A percentile compares a stretch with the other conserved stretches of the same genome.
Evolutionary conservation across 2,113 vertebrate species (phyloP).

Genomic region (Phyllopteryx taeniolatus): DNA sequence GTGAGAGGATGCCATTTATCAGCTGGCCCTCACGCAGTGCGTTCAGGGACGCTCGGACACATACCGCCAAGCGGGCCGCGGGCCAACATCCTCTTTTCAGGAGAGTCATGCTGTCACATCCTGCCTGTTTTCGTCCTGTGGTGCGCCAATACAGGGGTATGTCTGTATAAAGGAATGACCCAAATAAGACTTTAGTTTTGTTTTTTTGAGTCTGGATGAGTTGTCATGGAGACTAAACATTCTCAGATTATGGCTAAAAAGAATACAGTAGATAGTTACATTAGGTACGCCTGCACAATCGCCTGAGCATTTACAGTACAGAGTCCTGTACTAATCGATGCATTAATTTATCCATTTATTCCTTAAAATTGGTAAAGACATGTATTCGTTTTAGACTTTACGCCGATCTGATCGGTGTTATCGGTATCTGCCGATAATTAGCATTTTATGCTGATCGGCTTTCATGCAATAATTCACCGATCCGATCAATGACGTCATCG

Average conservation of each 20-base stretch:
- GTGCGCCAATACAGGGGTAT: neutral
- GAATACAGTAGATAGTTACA: no score
- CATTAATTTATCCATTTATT: no score
- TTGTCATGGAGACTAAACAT: neutral
- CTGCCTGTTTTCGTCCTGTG: neutral
- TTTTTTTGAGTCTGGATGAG: neutral
- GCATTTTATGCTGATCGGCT: no score
- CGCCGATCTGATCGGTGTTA: no score
- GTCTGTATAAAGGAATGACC: neutral
- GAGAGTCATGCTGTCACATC: neutral
- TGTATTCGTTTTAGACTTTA: no score
- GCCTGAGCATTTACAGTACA: no score
- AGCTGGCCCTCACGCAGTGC: constrained; percentile 2
- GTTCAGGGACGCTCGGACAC: constrained; percentile 24
- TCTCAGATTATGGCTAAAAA: neutral
- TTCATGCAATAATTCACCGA: no score
- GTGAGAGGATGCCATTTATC: constrained; percentile 3
- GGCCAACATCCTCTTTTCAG: constrained; percentile 6
- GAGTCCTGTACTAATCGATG: no score
- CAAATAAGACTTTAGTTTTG: neutral
- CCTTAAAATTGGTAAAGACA: no score
- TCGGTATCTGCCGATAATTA: no score
- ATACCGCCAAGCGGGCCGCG: neutral
- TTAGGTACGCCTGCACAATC: no score
- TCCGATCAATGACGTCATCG: no score